Percentiles rank a stretch among this genome's conserved stretches.
Conservation (phyloP, 2,888 invertebrate genomes). For the Noctuana brunneofusca region DNA sequence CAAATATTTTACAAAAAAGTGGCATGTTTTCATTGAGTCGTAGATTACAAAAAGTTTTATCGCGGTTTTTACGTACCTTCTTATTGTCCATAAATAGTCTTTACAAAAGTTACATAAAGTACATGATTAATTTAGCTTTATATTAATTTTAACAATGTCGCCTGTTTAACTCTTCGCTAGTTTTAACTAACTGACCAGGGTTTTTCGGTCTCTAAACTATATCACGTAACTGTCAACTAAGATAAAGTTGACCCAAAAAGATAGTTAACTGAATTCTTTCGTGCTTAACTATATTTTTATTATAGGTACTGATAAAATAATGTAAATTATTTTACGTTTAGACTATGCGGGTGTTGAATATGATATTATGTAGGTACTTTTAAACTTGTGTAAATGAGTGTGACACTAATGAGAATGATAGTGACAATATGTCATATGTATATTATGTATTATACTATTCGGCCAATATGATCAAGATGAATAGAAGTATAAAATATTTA, state of each 20-base stretch:
- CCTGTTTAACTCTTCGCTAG: not conserved
- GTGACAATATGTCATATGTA: too few species aligned
- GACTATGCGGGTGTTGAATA: not conserved
- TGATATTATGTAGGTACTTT: not conserved
- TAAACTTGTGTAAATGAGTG: not conserved
- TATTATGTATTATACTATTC: too few species aligned
- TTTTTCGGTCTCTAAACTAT: not conserved
- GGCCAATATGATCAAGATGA: too few species aligned
- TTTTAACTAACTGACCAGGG: not conserved
- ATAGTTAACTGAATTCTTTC: slow-evolving; percentile 19
- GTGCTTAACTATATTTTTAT: slow-evolving; percentile 4
- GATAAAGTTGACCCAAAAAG: slow-evolving; percentile 25
- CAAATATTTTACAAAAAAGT: too few species aligned
- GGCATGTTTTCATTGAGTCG: too few species aligned
- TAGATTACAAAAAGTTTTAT: too few species aligned
- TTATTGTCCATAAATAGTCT: too few species aligned
- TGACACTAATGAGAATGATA: too few species aligned
- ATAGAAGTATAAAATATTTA: too few species aligned
- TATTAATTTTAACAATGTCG: not conserved
- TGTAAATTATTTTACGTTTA: slow-evolving; percentile 5
- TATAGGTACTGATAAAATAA: slow-evolving; percentile 8
- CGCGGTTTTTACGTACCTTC: too few species aligned
- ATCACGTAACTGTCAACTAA: not conserved
- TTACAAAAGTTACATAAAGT: not conserved
- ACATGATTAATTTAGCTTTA: not conserved